phyloP scores from a whole-genome alignment of 1,140 invertebrate species.

The Trinorchestia longiramus region DNA sequence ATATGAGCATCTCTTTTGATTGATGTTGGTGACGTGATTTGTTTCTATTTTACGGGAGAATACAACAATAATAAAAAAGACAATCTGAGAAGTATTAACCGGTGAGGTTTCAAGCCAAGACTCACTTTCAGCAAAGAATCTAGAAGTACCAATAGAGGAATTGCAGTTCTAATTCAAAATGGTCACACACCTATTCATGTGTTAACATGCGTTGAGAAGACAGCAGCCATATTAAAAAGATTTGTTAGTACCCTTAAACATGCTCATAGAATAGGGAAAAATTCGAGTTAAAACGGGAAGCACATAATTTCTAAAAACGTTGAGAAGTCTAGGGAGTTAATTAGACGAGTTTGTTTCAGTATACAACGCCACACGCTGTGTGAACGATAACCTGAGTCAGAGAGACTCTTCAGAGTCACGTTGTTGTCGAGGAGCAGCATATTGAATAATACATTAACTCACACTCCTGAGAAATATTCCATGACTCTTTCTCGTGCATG shows the following conservation, averaged over 20 bases:
- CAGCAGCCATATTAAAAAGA: not conserved
- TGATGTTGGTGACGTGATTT: no score
- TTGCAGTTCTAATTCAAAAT: no score
- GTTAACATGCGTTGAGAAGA: not conserved
- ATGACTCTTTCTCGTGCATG: not conserved
- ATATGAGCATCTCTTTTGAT: not conserved
- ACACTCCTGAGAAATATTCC: not conserved
- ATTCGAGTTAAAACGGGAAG: not conserved
- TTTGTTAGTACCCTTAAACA: not conserved
- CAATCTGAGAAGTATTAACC: no score
- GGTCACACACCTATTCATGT: no score
- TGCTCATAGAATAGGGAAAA: not conserved
- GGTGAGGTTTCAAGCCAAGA: no score
- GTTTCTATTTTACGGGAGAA: no score
- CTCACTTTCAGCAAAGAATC: no score
- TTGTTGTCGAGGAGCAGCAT: not conserved
- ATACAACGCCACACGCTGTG: not conserved
- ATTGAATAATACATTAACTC: not conserved
- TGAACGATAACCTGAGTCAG: not conserved
- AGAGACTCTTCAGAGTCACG: not conserved
- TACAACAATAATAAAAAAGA: no score
- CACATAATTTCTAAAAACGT: not conserved
- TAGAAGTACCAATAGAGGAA: no score
- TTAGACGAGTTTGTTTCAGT: not conserved
- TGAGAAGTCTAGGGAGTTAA: not conserved